Percentiles rank a stretch among this genome's conserved stretches.
Evolutionary conservation across 30 jellyfish, hydroid and myxozoan species (phyloP).

Genomic region (Aurelia sp.): DNA sequence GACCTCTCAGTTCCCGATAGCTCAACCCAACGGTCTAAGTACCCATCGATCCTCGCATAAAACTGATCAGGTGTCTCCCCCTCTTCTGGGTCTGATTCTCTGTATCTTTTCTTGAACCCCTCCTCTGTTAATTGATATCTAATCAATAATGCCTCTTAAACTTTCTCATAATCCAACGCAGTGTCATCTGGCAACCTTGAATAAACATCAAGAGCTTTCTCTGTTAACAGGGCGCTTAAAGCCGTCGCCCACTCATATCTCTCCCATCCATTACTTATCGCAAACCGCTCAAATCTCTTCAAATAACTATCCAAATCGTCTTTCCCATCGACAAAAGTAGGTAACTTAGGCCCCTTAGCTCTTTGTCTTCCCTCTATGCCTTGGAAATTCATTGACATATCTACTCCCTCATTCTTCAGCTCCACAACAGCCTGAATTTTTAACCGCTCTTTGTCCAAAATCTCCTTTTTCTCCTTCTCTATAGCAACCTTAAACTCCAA

Average conservation of each 20-base stretch:
- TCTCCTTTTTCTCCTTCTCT: no score
- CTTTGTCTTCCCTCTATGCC: no score
- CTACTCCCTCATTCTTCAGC: constrained; percentile 55
- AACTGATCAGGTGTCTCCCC: constrained; percentile 62
- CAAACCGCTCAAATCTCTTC: constrained; percentile 70
- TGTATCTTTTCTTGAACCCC: constrained; percentile 36
- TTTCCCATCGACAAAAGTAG: constrained; percentile 3
- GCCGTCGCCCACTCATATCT: constrained; percentile 50
- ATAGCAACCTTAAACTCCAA: no score
- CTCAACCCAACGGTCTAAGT: constrained; percentile 49
- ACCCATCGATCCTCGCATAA: constrained; percentile 51
- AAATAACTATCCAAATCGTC: constrained; percentile 66
- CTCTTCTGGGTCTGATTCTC: constrained; percentile 63
- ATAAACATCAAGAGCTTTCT: constrained; percentile 44
- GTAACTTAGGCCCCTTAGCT: no score
- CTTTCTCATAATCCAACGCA: constrained; percentile 54
- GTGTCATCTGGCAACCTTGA: constrained; percentile 39
- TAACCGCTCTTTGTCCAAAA: constrained; percentile 3
- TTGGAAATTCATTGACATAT: constrained; percentile 11
- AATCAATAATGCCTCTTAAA: constrained; percentile 45
- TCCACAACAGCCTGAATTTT: constrained; percentile 33
- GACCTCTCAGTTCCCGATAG: constrained; percentile 47
- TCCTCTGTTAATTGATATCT: constrained; percentile 56
- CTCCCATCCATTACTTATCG: constrained; percentile 54
- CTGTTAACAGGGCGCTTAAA: constrained; percentile 51